phyloP scores from a whole-genome alignment of 1,140 invertebrate species.

The Zaprionus lachaisei region DNA sequence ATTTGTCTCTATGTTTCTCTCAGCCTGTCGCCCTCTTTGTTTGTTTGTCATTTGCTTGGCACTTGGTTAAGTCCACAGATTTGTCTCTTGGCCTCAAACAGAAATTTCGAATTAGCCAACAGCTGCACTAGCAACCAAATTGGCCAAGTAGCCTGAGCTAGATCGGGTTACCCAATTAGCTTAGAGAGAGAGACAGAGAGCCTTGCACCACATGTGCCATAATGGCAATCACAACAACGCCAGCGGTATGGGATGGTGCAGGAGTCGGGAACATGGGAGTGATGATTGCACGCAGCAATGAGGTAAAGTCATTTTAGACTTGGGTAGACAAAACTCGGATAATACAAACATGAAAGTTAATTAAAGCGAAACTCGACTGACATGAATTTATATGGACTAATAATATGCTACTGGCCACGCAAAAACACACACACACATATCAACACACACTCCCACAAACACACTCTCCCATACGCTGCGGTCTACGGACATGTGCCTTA shows the following conservation, averaged over 20 bases:
- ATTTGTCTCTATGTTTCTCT: background rate
- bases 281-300: constrained; percentile 6
- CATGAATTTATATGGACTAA: constrained; percentile 81
- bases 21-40: background rate
- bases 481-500: constrained; percentile 40
- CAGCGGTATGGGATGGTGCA: constrained; percentile 4
- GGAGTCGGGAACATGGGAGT: background rate
- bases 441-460: constrained; percentile 1
- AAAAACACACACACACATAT: constrained; percentile 9
- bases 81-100: constrained; percentile 32
- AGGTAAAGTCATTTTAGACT: constrained; percentile 53
- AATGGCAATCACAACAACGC: constrained; percentile 49
- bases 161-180: constrained; percentile 65
- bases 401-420: constrained; percentile 67
- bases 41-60: constrained; percentile 18
- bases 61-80: constrained; percentile 37
- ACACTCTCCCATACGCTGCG: background rate
- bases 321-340: constrained; percentile 51
- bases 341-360: constrained; percentile 83
- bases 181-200: constrained; percentile 37
- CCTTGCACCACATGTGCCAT: constrained; percentile 44
- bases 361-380: constrained; percentile 79
- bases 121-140: constrained; percentile 44
- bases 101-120: constrained; percentile 44
- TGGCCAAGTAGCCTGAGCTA: constrained; percentile 50